Base-by-base conservation (phyloP, 2,888 invertebrate species). In the Steinernema scapterisci region DNA sequence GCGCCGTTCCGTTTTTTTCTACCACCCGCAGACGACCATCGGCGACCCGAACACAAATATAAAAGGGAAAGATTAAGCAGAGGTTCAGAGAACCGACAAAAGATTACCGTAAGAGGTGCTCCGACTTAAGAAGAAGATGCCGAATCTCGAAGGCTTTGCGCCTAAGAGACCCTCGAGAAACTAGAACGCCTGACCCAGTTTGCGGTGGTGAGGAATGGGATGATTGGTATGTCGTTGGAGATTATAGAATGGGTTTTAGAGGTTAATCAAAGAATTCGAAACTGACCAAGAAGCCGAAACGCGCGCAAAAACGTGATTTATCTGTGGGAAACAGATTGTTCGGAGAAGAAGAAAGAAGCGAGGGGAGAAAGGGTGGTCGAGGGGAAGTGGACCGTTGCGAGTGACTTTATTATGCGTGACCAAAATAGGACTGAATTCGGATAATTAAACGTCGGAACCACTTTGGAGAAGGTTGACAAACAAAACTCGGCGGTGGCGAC, bases 21-120 rank as follows among this genome's bases (percentile, higher is more conserved):
- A 7, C 63, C 63, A 27, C 31, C 16, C 31, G 31, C 31, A 63
- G 31, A 63, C 31, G 38, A 21, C 23, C 23, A 54, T n/a, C n/a
- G n/a, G 25, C 45, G 45, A 48, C 3, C 16, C 48, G 48, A 16
- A 48, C 63, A 63, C 16, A 63, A 63, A 63, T 63, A 63, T 25
- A 63, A 63, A 63, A 63, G 63, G 63, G 6, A 31, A 63, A 63
- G 63, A 63, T 63, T 63, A 63, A 63, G 63, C 31, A 31, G 27
- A 27, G 25, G 31, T 25, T 63, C 25, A 11, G 9, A 13, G 63
- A 25, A 38, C 11, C 63, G 27, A 13, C 16, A 31, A 5, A 31
- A 31, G 48, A 48, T n/a, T 48, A 48, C 48, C 48, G 48, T 48
- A 16, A 48, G 13, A 3, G 6, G 13, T 5, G 16, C 48, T 5